Conservation (phyloP, 1,140 invertebrate genomes). For the Drosophila fuyamai region DNA sequence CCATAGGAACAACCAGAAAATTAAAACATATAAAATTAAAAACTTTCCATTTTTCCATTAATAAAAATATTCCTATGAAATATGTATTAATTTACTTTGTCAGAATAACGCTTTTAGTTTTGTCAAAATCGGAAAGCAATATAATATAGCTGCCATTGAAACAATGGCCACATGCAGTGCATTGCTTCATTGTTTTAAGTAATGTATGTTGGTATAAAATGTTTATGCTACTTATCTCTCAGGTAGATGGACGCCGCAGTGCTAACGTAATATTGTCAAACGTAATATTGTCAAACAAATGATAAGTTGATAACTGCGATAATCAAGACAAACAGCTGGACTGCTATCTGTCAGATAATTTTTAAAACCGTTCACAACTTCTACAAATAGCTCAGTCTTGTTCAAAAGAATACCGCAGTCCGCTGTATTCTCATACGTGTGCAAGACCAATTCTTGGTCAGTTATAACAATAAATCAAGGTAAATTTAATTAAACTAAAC, state of each 20-base stretch:
- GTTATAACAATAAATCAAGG: slow-evolving; percentile 2
- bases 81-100: no score
- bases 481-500: background rate
- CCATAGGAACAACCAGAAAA: no score
- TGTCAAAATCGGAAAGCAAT: no score
- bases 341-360: slow-evolving; percentile 15
- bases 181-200: no score
- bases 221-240: slow-evolving; percentile 45
- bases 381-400: slow-evolving; percentile 26
- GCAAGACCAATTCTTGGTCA: background rate
- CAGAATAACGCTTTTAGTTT: no score
- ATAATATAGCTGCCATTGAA: no score
- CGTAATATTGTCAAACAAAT: slow-evolving; percentile 64
- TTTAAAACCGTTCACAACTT: slow-evolving; percentile 19
- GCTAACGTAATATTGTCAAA: slow-evolving; percentile 64
- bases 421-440: background rate
- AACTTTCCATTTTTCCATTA: no score
- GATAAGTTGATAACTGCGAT: slow-evolving; percentile 44
- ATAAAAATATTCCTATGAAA: no score
- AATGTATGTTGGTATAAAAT: background rate
- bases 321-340: slow-evolving; percentile 50
- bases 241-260: slow-evolving; percentile 55
- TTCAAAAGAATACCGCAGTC: slow-evolving; percentile 10
- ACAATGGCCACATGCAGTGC: no score
- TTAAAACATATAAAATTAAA: no score